A percentile compares a stretch with the other conserved stretches of the same genome.
These are phyloP conservation scores for Sebastes goodei DNA, from an alignment of 2,797 vertebrate species.

Conservation along the genomic window DNA sequence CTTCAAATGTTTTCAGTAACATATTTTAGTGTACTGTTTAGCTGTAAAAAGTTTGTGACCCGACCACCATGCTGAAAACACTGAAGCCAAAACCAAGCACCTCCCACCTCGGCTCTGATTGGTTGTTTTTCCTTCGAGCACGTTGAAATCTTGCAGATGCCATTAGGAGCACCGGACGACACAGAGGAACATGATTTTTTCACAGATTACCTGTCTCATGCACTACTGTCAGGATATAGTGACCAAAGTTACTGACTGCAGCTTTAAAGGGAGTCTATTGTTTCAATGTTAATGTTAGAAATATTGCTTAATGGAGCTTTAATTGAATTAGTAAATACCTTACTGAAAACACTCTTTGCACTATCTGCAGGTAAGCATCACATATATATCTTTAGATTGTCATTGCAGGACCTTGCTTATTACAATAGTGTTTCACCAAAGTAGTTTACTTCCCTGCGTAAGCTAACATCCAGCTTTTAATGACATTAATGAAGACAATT, in stretches of 20 bases:
- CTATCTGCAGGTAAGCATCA: not conserved
- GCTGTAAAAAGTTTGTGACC: too few species aligned
- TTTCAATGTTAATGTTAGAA: not conserved
- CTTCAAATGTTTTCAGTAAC: too few species aligned
- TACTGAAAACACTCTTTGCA: constrained; percentile 4
- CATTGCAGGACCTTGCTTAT: not conserved
- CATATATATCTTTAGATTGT: not conserved
- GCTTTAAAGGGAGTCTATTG: not conserved
- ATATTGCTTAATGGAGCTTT: not conserved
- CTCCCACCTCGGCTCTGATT: too few species aligned
- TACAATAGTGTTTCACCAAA: not conserved
- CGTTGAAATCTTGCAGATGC: not conserved
- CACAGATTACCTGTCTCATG: not conserved
- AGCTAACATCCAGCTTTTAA: not conserved
- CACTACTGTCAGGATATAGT: too few species aligned
- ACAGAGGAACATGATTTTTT: not conserved
- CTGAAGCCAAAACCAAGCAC: too few species aligned
- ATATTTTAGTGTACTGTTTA: too few species aligned
- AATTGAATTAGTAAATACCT: not conserved
- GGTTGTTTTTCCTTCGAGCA: not conserved
- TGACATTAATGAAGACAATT: not conserved
- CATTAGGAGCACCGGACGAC: not conserved
- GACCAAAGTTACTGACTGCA: too few species aligned
- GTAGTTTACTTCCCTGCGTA: not conserved
- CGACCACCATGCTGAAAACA: too few species aligned